A percentile compares a stretch with the other conserved stretches of the same genome.
phyloP scores from a whole-genome alignment of 2,113 vertebrate species.

The Mirza zaza region DNA sequence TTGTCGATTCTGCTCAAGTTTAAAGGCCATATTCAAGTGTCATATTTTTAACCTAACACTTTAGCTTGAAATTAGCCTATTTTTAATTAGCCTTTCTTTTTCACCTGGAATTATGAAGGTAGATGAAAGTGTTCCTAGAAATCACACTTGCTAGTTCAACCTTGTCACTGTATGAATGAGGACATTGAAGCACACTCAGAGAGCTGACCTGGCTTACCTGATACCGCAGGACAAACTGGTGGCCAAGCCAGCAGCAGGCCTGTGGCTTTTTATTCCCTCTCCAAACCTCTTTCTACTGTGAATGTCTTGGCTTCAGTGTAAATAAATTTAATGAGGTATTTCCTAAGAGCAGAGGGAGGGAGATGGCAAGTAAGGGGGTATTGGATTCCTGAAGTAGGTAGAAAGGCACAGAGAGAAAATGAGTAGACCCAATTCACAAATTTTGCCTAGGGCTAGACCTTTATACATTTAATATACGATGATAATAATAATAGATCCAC shows the following conservation, averaged over 20 bases:
- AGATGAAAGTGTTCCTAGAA: background rate
- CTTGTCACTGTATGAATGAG: background rate
- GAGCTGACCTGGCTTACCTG: background rate
- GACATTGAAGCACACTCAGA: background rate
- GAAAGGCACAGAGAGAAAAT: slow-evolving; percentile 60
- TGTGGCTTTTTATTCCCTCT: background rate
- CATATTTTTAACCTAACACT: background rate
- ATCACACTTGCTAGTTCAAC: background rate
- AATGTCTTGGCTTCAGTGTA: background rate
- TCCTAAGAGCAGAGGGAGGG: slow-evolving; percentile 37
- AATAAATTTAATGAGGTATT: slow-evolving; percentile 60
- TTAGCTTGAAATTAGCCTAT: background rate
- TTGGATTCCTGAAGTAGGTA: slow-evolving; percentile 55
- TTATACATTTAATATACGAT: slow-evolving; percentile 68
- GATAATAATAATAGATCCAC: slow-evolving; percentile 67
- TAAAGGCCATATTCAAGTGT: background rate
- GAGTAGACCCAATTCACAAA: slow-evolving; percentile 74
- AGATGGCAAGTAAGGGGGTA: background rate
- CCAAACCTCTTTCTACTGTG: background rate
- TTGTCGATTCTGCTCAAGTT: background rate
- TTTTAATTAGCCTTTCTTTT: background rate
- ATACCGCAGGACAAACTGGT: background rate
- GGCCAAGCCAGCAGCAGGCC: background rate
- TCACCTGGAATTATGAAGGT: background rate
- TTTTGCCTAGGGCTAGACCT: slow-evolving; percentile 71